These are phyloP conservation scores for Endotricha flammealis DNA, from an alignment of 2,888 invertebrate genomes.

Conservation along the genomic window DNA sequence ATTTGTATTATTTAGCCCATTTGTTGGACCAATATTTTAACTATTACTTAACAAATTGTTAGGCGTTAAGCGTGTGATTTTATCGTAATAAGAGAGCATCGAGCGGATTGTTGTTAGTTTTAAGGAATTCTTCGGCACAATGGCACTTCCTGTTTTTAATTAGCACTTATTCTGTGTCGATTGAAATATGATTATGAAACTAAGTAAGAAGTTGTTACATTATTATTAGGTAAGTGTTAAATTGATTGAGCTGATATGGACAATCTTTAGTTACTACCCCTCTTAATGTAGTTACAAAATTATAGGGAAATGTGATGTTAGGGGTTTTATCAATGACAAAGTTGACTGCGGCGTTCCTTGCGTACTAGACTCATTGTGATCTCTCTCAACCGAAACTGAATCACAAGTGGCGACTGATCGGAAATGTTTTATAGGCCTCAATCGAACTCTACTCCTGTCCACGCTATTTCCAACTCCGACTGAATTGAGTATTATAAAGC, in stretches of 20 bases:
- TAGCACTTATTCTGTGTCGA: conserved; percentile 79
- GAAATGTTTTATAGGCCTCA: conserved; percentile 62
- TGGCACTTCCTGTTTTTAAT: conserved; percentile 78
- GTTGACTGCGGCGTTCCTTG: conserved; percentile 69
- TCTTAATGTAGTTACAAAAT: conserved; percentile 70
- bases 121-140: conserved; percentile 77
- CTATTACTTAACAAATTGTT: conserved; percentile 79
- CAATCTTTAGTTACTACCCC: conserved; percentile 77
- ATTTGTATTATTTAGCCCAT: conserved; percentile 79
- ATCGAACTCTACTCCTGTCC: conserved; percentile 31
- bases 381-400: conserved; percentile 33
- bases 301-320: conserved; percentile 72
- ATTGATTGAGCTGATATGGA: conserved; percentile 75
- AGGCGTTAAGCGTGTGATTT: conserved; percentile 78
- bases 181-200: conserved; percentile 73
- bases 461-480: conserved; percentile 39
- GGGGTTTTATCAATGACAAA: conserved; percentile 78
- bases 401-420: conserved; percentile 46
- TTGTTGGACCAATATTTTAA: conserved; percentile 79
- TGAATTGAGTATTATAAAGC: conserved; percentile 61
- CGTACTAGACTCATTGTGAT: conserved; percentile 38
- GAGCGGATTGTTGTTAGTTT: conserved; percentile 77
- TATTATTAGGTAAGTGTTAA: conserved; percentile 79
- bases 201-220: conserved; percentile 77
- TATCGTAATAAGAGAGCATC: conserved; percentile 76